Percentiles rank a stretch among this genome's conserved stretches.
Evolutionary conservation across 1,140 invertebrate species (phyloP).

Genomic region (Solen grandis): DNA sequence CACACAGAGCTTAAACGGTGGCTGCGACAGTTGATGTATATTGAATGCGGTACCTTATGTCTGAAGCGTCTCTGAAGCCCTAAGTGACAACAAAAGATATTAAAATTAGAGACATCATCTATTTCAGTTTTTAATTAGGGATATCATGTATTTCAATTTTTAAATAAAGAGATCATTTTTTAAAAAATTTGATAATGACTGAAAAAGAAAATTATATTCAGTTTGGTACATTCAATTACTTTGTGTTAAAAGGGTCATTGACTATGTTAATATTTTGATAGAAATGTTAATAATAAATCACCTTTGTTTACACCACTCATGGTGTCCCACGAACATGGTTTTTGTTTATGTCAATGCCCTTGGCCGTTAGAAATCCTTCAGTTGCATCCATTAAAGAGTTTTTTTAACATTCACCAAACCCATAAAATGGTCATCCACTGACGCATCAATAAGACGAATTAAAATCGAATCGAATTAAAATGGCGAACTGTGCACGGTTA

Average conservation of each 20-base stretch:
- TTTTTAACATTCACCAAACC: background rate
- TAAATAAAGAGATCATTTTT: no score
- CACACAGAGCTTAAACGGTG: constrained; percentile 22
- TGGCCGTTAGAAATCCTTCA: background rate
- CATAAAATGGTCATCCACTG: no score
- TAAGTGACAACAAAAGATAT: no score
- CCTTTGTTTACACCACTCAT: background rate
- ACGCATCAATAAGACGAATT: no score
- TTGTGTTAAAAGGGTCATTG: background rate
- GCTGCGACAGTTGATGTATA: constrained; percentile 26
- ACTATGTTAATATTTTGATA: background rate
- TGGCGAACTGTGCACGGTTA: constrained; percentile 24
- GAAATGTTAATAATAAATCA: background rate
- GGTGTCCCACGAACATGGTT: background rate
- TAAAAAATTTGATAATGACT: background rate
- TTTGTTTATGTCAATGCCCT: background rate
- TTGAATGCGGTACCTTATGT: constrained; percentile 2
- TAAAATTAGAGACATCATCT: no score
- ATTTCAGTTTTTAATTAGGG: no score
- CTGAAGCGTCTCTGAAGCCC: constrained; percentile 36
- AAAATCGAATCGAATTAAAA: constrained; percentile 2
- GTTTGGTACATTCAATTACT: background rate
- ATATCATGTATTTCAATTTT: no score
- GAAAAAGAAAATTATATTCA: background rate
- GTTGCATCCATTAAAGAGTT: background rate